A percentile compares a stretch with the other conserved stretches of the same genome.
These are phyloP conservation scores for Pangasius macronema DNA, from an alignment of 2,797 vertebrate species.

Conservation along the genomic window DNA sequence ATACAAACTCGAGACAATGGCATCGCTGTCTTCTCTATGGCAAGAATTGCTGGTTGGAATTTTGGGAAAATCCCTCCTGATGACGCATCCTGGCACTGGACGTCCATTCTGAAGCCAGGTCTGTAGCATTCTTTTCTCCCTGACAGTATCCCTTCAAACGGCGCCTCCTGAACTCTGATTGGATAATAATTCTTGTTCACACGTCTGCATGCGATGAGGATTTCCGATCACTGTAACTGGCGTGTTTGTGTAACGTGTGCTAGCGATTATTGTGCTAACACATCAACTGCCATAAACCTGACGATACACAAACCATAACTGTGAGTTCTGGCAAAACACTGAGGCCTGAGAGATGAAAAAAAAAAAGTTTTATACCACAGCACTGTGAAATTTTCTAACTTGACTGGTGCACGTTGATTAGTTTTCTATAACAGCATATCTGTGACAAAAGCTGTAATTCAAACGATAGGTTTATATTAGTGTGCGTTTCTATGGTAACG, in stretches of 20 bases:
- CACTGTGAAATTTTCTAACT: not conserved
- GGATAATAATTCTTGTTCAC: not conserved
- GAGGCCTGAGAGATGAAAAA: not conserved
- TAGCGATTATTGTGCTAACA: not conserved
- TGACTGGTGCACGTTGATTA: not conserved
- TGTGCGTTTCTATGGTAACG: not conserved
- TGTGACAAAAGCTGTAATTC: no score
- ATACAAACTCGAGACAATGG: conserved; percentile 2
- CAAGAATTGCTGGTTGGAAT: conserved; percentile 11
- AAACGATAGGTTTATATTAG: not conserved
- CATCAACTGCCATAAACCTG: not conserved
- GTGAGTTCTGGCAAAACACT: not conserved
- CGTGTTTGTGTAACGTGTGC: not conserved
- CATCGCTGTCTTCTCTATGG: not conserved
- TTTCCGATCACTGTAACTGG: not conserved
- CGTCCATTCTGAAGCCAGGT: not conserved
- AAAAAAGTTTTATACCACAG: not conserved
- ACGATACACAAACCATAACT: no score
- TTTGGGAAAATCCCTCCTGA: conserved; percentile 29
- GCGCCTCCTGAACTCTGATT: not conserved
- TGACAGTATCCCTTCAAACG: not conserved
- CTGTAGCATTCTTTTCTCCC: not conserved
- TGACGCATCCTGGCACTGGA: conserved; percentile 17
- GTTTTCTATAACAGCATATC: not conserved
- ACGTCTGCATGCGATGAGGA: not conserved